Percentiles rank a stretch among this genome's conserved stretches.
These are phyloP conservation scores for Erebia epiphron DNA, from an alignment of 2,888 invertebrate genomes.

Conservation along the genomic window DNA sequence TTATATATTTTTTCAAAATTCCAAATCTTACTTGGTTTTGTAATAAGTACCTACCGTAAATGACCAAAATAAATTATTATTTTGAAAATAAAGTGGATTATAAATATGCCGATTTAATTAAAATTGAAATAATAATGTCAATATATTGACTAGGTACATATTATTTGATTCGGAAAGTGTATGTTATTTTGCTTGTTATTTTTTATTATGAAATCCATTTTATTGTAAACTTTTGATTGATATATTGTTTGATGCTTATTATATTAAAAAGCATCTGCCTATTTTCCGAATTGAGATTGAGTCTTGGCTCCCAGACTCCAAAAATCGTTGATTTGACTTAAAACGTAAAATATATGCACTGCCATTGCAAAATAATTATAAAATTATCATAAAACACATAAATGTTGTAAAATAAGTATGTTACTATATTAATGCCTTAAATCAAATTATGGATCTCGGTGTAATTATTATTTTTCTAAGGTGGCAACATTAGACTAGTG, in stretches of 20 bases:
- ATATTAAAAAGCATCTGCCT: background rate
- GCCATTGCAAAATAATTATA: slow-evolving; percentile 53
- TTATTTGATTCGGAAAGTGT: background rate
- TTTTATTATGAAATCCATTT: background rate
- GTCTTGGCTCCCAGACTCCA: background rate
- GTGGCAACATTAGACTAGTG: slow-evolving; percentile 5
- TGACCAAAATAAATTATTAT: background rate
- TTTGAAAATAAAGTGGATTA: background rate
- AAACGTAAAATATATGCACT: slow-evolving; percentile 43
- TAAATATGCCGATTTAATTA: background rate
- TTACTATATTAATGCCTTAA: slow-evolving; percentile 24
- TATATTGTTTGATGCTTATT: background rate
- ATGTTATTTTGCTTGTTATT: background rate
- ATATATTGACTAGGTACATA: background rate
- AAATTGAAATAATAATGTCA: background rate
- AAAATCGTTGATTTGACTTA: slow-evolving; percentile 8
- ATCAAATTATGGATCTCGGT: slow-evolving; percentile 43
- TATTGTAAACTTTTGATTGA: background rate
- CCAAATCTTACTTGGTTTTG: slow-evolving; percentile 1
- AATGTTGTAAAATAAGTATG: slow-evolving; percentile 34
- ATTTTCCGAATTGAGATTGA: background rate
- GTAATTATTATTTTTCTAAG: slow-evolving; percentile 37
- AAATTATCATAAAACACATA: slow-evolving; percentile 31
- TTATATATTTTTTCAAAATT: slow-evolving; percentile 1
- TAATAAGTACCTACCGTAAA: slow-evolving; percentile 2